Conservation (phyloP, 2,797 vertebrate genomes). For the Manis javanica region DNA sequence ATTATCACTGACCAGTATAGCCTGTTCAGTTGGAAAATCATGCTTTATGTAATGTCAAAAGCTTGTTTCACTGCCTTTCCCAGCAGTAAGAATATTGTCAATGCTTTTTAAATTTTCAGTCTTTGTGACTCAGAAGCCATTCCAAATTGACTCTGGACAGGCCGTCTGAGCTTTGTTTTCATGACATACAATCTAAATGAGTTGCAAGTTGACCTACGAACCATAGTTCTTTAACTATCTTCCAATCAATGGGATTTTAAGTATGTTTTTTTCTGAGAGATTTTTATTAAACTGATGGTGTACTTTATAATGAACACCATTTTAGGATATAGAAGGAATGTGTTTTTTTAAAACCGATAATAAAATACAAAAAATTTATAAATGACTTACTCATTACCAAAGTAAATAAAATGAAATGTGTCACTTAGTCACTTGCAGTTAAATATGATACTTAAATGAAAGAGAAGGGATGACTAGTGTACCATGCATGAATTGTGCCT, state of each 20-base stretch:
- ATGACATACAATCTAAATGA: background rate
- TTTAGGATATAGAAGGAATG: constrained; percentile 29
- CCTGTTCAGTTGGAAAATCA: constrained; percentile 1
- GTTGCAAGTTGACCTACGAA: background rate
- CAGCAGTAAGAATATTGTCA: constrained; percentile 28
- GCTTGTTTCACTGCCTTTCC: background rate
- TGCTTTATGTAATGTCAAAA: background rate
- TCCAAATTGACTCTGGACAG: background rate
- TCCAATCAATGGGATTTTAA: constrained; percentile 14
- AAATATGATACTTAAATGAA: background rate
- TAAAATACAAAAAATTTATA: background rate
- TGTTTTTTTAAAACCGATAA: background rate
- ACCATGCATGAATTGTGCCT: background rate
- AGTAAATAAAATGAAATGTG: constrained; percentile 27
- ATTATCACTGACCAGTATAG: background rate
- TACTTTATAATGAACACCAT: constrained; percentile 31
- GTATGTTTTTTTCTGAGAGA: background rate
- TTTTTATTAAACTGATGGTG: background rate
- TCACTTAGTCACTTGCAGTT: background rate
- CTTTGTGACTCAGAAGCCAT: constrained; percentile 22
- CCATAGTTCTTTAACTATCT: background rate
- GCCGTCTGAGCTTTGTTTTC: background rate
- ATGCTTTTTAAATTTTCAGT: constrained; percentile 16
- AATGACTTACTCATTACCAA: background rate
- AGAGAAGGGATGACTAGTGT: background rate